Evolutionary conservation across 2,888 invertebrate genomes (phyloP).

Genomic region (Eupsilia transversa): DNA sequence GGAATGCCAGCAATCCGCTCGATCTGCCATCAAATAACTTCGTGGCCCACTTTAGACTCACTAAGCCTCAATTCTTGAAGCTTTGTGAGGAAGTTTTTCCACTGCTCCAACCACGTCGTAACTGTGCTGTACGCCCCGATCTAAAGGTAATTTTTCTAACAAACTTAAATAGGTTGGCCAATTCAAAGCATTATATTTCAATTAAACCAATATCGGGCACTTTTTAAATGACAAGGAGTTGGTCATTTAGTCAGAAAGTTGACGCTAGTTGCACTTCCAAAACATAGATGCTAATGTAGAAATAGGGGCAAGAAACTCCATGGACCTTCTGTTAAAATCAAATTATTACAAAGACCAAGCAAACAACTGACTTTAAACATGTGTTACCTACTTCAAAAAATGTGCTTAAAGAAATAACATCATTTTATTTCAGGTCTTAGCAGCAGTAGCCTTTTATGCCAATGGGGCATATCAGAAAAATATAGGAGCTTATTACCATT

Average conservation of each 20-base stretch:
- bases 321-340: not conserved
- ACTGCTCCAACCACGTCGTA: not conserved
- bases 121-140: too few species aligned
- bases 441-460: not conserved
- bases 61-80: not conserved
- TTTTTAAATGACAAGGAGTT: too few species aligned
- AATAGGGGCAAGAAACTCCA: not conserved
- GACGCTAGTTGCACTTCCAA: too few species aligned
- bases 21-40: not conserved
- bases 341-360: not conserved
- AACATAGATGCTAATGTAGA: not conserved
- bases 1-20: not conserved
- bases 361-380: not conserved
- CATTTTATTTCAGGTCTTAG: not conserved
- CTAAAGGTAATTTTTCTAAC: too few species aligned
- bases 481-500: not conserved
- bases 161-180: too few species aligned
- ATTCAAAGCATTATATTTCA: not conserved
- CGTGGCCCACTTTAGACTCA: too few species aligned
- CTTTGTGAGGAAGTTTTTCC: not conserved
- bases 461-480: conserved; percentile 3
- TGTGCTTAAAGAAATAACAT: not conserved
- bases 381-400: too few species aligned
- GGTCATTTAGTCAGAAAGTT: too few species aligned
- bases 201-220: not conserved